Percentiles rank a stretch among this genome's conserved stretches.
Evolutionary conservation across 2,888 invertebrate genomes (phyloP).

Genomic region (Hecatera dysodea): DNA sequence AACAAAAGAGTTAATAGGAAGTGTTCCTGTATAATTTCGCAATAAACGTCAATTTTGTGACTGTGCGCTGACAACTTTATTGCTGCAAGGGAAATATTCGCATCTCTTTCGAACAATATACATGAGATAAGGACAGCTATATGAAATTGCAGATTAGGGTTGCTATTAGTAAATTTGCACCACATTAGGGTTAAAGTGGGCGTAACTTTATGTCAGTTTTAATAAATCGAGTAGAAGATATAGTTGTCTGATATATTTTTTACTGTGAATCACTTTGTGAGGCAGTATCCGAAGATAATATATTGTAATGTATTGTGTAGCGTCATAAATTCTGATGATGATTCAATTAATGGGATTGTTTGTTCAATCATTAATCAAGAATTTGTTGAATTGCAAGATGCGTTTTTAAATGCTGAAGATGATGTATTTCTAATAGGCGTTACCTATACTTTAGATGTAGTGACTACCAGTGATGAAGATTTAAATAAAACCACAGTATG

Average conservation of each 20-base stretch:
- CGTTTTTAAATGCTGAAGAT: not conserved
- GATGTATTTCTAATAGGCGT: not conserved
- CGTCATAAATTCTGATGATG: slow-evolving; percentile 33
- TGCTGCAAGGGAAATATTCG: slow-evolving; percentile 62
- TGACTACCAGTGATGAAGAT: not conserved
- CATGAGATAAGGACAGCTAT: slow-evolving; percentile 62
- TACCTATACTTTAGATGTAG: too few relatives aligned
- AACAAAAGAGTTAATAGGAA: slow-evolving; percentile 60
- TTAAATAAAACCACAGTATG: too few relatives aligned
- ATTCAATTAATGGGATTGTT: slow-evolving; percentile 39
- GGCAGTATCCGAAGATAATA: slow-evolving; percentile 42
- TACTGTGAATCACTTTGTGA: slow-evolving; percentile 49
- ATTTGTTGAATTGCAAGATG: not conserved
- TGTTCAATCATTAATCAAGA: slow-evolving; percentile 22
- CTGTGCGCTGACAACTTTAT: slow-evolving; percentile 76
- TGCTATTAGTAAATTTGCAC: slow-evolving; percentile 72
- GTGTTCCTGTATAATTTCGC: slow-evolving; percentile 80
- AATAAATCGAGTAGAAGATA: slow-evolving; percentile 86
- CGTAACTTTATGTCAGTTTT: slow-evolving; percentile 84
- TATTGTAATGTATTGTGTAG: slow-evolving; percentile 51
- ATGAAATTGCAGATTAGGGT: slow-evolving; percentile 68
- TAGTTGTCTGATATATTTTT: slow-evolving; percentile 66
- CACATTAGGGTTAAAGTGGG: slow-evolving; percentile 85
- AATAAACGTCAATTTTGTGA: slow-evolving; percentile 79
- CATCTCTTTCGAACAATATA: slow-evolving; percentile 59